These are phyloP conservation scores for Margarornis squamiger DNA, from an alignment of 2,797 vertebrate species.

Conservation along the genomic window DNA sequence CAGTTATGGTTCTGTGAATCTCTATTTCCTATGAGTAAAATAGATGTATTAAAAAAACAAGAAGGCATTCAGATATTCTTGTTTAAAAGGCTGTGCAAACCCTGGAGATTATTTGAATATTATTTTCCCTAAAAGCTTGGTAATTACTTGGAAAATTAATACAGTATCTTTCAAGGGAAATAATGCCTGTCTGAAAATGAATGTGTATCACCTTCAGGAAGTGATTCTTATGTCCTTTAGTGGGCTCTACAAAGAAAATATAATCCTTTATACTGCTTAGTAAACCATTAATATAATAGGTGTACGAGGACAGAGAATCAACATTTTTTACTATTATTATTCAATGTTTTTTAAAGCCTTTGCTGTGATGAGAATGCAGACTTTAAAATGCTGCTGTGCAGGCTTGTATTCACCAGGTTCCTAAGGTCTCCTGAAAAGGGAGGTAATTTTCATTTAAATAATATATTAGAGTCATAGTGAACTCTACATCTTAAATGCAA, in stretches of 20 bases:
- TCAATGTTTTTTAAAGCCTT: not conserved
- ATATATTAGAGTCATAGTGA: not conserved
- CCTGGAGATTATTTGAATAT: not conserved
- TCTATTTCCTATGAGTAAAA: not conserved
- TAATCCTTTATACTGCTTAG: not conserved
- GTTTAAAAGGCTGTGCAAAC: not conserved
- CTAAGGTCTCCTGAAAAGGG: not conserved
- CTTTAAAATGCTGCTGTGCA: not conserved
- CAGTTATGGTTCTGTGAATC: not conserved
- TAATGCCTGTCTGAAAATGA: not conserved
- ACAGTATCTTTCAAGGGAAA: not conserved
- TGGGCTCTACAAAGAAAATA: not conserved
- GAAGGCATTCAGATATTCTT: not conserved
- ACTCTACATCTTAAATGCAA: not conserved
- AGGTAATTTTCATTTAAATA: conserved; percentile 29
- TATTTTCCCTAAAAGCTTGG: not conserved
- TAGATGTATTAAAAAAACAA: not conserved
- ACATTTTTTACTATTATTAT: not conserved
- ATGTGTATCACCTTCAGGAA: not conserved
- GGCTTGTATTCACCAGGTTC: not conserved
- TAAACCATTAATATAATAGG: not conserved
- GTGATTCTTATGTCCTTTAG: not conserved
- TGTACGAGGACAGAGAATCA: not conserved
- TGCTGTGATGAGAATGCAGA: not conserved
- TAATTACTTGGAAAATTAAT: not conserved